Evolutionary conservation across 1,140 invertebrate genomes (phyloP).

Genomic region (Danaus melanippus): DNA sequence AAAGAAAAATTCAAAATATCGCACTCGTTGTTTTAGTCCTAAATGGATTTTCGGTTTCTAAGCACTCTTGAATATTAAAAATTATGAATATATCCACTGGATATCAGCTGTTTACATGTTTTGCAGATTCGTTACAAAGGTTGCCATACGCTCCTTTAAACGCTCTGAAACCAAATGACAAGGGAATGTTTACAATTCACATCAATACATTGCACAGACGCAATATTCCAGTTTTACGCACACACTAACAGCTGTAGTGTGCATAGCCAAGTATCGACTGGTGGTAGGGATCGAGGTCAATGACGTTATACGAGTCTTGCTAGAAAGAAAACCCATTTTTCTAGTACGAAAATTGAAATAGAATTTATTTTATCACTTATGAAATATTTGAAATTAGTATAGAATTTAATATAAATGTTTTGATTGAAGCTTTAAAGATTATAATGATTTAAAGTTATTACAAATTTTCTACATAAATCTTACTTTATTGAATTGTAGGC

Average conservation of each 20-base stretch:
- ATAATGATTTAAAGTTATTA: too few relatives aligned
- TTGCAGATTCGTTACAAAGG: conserved; percentile 37
- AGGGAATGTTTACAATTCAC: conserved; percentile 66
- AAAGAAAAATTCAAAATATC: too few relatives aligned
- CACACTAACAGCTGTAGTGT: conserved; percentile 13
- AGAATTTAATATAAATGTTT: too few relatives aligned
- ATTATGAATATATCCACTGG: conserved; percentile 12
- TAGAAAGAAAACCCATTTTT: too few relatives aligned
- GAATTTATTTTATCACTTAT: too few relatives aligned
- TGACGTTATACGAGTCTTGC: conserved; percentile 32
- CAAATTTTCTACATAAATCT: too few relatives aligned
- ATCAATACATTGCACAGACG: conserved; percentile 62
- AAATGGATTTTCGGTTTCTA: too few relatives aligned
- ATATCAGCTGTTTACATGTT: conserved; percentile 60
- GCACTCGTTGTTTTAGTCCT: too few relatives aligned
- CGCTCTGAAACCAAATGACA: conserved; percentile 65
- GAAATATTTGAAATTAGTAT: too few relatives aligned
- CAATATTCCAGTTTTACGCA: conserved; percentile 48
- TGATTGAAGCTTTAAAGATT: too few relatives aligned
- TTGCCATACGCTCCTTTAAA: conserved; percentile 52
- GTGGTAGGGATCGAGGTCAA: conserved; percentile 51
- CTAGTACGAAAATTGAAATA: too few relatives aligned
- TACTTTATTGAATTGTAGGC: too few relatives aligned
- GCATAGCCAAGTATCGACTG: conserved; percentile 36
- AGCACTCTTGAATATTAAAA: not conserved